Conservation (phyloP, 1,140 invertebrate species). For the Neomicropteryx cornuta region DNA sequence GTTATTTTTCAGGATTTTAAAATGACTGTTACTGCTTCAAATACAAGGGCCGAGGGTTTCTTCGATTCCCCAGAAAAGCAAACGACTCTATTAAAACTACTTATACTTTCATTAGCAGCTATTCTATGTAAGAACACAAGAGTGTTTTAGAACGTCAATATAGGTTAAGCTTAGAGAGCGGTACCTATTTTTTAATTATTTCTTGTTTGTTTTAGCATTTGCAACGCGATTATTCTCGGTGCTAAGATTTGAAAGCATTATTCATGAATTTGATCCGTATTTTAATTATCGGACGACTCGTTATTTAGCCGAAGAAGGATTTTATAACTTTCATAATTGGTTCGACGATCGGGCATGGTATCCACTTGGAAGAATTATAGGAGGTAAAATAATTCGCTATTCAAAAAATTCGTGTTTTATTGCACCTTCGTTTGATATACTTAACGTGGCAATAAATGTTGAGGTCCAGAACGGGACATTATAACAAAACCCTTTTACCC, state of each 20-base stretch:
- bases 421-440: no score
- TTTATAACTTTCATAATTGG: constrained; percentile 98
- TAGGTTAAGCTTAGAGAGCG: constrained; percentile 6
- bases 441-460: no score
- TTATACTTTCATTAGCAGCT: constrained; percentile 82
- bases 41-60: no score
- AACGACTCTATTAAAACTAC: constrained; percentile 86
- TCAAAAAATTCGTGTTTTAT: no score
- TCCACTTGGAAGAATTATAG: constrained; percentile 92
- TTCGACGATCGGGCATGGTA: constrained; percentile 99
- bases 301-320: constrained; percentile 89
- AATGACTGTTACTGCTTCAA: no score
- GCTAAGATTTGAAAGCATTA: constrained; percentile 94
- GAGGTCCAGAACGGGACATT: no score
- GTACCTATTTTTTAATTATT: constrained; percentile 6
- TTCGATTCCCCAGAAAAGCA: constrained; percentile 81
- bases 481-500: no score
- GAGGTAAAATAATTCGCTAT: constrained; percentile 63
- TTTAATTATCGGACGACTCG: constrained; percentile 97
- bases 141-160: constrained; percentile 8
- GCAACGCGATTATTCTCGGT: constrained; percentile 92
- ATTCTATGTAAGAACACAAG: constrained; percentile 74
- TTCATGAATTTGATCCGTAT: constrained; percentile 98
- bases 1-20: no score
- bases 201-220: constrained; percentile 67